These are phyloP conservation scores for Rhagonycha fulva DNA, from an alignment of 2,888 invertebrate genomes.

Conservation along the genomic window DNA sequence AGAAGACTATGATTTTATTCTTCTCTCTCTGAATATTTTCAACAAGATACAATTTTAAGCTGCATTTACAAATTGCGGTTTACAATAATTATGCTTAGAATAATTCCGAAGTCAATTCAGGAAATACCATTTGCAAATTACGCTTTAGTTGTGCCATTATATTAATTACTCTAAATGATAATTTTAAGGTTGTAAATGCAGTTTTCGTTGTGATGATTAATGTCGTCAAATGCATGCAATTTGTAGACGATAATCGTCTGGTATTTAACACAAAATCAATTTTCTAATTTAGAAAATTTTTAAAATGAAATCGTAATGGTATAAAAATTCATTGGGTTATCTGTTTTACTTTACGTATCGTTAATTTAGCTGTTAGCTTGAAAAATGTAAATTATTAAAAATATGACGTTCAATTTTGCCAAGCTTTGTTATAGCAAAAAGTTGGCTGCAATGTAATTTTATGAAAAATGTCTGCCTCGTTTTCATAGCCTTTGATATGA, in stretches of 20 bases:
- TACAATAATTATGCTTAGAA: neutral
- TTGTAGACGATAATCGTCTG: neutral
- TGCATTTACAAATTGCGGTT: neutral
- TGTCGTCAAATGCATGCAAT: neutral
- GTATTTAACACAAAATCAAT: neutral
- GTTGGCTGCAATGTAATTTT: constrained; percentile 2
- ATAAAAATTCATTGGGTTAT: neutral
- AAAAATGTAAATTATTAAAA: neutral
- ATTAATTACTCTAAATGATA: neutral
- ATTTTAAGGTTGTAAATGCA: neutral
- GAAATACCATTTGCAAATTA: neutral
- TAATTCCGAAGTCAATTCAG: neutral
- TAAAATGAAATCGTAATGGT: neutral
- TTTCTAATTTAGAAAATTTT: no score
- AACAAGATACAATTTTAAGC: neutral
- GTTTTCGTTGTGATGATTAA: neutral
- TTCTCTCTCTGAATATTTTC: neutral
- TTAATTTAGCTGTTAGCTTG: neutral
- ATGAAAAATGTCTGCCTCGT: constrained; percentile 5
- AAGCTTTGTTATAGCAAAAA: neutral
- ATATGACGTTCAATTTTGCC: neutral
- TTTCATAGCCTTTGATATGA: constrained; percentile 13
- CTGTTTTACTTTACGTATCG: neutral
- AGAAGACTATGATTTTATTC: neutral
- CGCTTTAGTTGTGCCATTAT: neutral